These are phyloP conservation scores for Caenorhabditis macrosperma DNA, from an alignment of 2,888 invertebrate species.

Conservation along the genomic window DNA sequence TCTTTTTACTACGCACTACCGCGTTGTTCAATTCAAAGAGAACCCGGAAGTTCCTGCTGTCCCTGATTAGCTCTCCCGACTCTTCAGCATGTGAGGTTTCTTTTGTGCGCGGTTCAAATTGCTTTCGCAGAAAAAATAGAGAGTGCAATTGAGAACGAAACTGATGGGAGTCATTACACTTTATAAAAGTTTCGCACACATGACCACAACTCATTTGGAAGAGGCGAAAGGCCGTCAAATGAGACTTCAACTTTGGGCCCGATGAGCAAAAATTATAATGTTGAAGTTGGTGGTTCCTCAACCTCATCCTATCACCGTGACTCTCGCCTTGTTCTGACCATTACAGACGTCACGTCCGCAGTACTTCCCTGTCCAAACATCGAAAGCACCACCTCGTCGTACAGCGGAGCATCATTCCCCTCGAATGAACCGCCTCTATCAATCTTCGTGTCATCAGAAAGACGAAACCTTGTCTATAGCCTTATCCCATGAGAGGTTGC, in stretches of 20 bases:
- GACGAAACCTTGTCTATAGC: neutral
- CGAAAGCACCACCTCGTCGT: neutral
- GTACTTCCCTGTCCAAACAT: neutral
- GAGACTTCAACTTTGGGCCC: neutral
- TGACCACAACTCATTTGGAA: neutral
- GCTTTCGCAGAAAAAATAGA: constrained; percentile 6
- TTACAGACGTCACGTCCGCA: neutral
- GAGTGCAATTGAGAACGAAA: neutral
- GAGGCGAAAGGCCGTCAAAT: neutral
- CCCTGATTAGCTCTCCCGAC: neutral
- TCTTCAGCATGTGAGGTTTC: neutral
- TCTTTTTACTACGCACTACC: constrained; percentile 12
- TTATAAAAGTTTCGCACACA: neutral
- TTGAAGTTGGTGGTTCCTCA: neutral
- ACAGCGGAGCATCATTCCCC: neutral
- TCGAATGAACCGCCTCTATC: neutral
- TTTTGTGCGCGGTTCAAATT: neutral
- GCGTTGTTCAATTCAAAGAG: neutral
- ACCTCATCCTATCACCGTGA: neutral
- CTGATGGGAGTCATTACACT: constrained; percentile 10
- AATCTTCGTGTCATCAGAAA: neutral
- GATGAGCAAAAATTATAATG: neutral
- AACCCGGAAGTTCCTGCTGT: constrained; percentile 27
- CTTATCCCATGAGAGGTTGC: neutral
- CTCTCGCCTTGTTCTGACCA: neutral